Evolutionary conservation across 1,140 invertebrate species (phyloP), one percentile per base, ranked within the genome.

Genomic region (Glossosoma conforme): DNA sequence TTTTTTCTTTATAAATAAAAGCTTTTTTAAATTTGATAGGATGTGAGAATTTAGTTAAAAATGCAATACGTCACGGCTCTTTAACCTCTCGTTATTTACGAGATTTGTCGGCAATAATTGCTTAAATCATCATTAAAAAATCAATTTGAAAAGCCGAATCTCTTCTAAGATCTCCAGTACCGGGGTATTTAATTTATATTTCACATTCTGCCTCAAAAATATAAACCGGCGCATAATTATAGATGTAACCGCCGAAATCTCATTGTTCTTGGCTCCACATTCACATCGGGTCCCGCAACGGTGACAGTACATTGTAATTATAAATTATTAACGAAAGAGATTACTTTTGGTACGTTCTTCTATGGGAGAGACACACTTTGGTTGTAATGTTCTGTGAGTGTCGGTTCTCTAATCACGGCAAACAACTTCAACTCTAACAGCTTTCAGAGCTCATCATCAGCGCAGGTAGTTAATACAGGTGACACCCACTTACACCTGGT

Each of bases 311-410:
- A 33, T 44, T 36, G 41, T 51, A 44, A 51, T 51, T 51, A 51
- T 51, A 51, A 51, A 44, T 51, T 51, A 51, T 51, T 51, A 51
- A 51, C 48, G 33, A 42, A 51, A 51, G 30, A 51, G 44, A 43
- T 51, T 44, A 40, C 48, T 51, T 42, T 44, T 51, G 32, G 25
- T 41, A 33, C 17, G 17, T 50, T 42, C 42, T 43, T 15, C 42
- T 38, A 35, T 44, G 48, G 32, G 48, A 25, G 30, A 51, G 41
- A 37, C 41, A 51, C 48, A 33, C 47, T 50, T 51, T 51, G 35
- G 44, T 51, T 25, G 40, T 30, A 44, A 17, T 49, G 48, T 51
- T 51, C 32, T 11, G 19, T 13, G 30, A 18, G 21, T 20, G 11
- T 15, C 28, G 15, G 13, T n/a, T 19, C 6, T 2, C 9, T 37